These are phyloP conservation scores for Tillus elongatus DNA, from an alignment of 2,888 invertebrate species.

Conservation along the genomic window DNA sequence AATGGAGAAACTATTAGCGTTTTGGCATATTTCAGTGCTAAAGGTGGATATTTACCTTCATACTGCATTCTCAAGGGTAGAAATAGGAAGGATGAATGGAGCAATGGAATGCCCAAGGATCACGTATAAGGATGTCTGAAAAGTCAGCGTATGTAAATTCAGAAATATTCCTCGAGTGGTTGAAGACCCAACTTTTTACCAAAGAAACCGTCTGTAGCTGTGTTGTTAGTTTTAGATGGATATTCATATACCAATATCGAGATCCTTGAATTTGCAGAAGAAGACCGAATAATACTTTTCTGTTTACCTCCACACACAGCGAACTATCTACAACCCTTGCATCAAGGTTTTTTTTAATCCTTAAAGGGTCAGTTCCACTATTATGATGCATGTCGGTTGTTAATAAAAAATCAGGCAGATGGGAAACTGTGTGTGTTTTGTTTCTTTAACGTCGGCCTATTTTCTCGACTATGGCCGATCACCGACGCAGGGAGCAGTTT, in stretches of 20 bases:
- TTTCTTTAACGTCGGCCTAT: no score
- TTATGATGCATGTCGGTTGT: no score
- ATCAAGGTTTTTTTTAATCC: slow-evolving; percentile 25
- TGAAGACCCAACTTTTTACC: slow-evolving; percentile 25
- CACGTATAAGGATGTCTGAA: slow-evolving; percentile 17
- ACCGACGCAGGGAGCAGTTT: no score
- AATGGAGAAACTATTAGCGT: slow-evolving; percentile 31
- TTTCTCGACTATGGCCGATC: no score
- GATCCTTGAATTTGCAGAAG: slow-evolving; percentile 21
- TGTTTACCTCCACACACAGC: slow-evolving; percentile 28
- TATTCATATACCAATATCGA: slow-evolving; percentile 25
- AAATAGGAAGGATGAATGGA: slow-evolving; percentile 19
- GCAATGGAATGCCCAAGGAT: slow-evolving; percentile 21
- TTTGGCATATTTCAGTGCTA: slow-evolving; percentile 32
- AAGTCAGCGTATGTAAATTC: slow-evolving; percentile 21
- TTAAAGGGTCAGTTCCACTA: no score
- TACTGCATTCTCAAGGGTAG: slow-evolving; percentile 18
- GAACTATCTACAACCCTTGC: slow-evolving; percentile 27
- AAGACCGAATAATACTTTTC: slow-evolving; percentile 25
- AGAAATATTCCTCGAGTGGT: slow-evolving; percentile 17
- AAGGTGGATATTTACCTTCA: slow-evolving; percentile 24
- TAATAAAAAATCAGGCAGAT: no score
- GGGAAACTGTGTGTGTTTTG: no score
- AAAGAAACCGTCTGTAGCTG: slow-evolving; percentile 25
- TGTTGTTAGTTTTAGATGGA: slow-evolving; percentile 28